These are phyloP conservation scores for Bettongia penicillata DNA, from an alignment of 2,113 vertebrate genomes.

Conservation along the genomic window DNA sequence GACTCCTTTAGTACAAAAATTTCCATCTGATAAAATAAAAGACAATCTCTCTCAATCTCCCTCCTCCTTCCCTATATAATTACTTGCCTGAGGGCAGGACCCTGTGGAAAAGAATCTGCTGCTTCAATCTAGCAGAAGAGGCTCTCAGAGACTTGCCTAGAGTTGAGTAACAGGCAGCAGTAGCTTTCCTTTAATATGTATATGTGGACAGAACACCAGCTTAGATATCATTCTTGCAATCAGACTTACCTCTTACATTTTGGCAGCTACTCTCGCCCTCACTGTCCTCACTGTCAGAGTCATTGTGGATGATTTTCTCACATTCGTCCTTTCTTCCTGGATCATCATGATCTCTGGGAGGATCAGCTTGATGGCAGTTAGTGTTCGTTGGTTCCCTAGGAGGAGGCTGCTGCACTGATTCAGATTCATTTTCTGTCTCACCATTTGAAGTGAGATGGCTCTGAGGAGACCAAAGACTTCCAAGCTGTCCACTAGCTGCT, in stretches of 20 bases:
- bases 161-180: constrained; percentile 21
- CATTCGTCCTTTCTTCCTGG: not conserved
- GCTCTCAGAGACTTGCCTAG: not conserved
- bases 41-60: not conserved
- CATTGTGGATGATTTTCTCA: not conserved
- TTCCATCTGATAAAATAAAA: not conserved
- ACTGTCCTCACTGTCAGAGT: constrained; percentile 17
- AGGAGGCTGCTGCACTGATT: not conserved
- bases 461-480: not conserved
- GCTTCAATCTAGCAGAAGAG: constrained; percentile 19
- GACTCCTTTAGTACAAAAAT: constrained; percentile 42
- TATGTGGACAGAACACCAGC: constrained; percentile 1
- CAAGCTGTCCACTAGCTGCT: constrained; percentile 79
- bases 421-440: constrained; percentile 59
- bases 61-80: not conserved
- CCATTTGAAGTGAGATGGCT: constrained; percentile 64
- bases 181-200: not conserved
- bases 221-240: not conserved
- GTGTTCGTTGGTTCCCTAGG: accelerated
- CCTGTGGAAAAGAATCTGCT: not conserved
- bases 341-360: constrained; percentile 21
- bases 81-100: not conserved
- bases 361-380: not conserved
- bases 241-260: constrained; percentile 68
- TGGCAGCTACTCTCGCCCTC: constrained; percentile 37